Evolutionary conservation across 2,113 vertebrate species (phyloP), one percentile per base, ranked within the genome.

Genomic region (Terrapene triunguis): DNA sequence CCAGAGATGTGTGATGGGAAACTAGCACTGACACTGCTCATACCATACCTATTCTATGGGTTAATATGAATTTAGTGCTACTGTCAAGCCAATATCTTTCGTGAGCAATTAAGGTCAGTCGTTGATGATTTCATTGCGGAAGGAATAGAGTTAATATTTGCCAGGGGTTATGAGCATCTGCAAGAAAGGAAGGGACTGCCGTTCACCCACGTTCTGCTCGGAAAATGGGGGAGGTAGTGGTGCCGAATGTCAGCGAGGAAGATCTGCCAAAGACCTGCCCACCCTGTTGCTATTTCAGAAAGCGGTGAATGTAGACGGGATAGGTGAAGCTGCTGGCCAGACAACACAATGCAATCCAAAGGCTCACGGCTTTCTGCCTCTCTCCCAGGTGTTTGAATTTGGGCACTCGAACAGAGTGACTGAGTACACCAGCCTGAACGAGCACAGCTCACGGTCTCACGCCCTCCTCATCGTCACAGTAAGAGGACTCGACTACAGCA

Each of bases 361-460:
- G 54, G 17, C 22, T 96, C 76, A 74, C 5, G 3, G 4, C 47
- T 10, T 50, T 21, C 0, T 8, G 1, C 6, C 38, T 84, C 35
- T 82, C 53, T 4, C 84, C 32, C 96, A 99, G 99, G 99, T 99
- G 92, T 99, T 99, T 1, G 99, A 99, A 32, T 96, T 99, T 1
- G 99, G 99, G 59, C 98, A 99, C 8, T 87, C 99, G 95, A 99
- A 99, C 97, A 97, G 99, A 32, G 99, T 98, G 0, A 99, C 99
- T 0, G 99, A 99, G 69, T 99, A 98, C 97, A 99, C 99, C 94
- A 99, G 99, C 98, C 98, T 99, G 91, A 99, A 99, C 0, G 99
- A 99, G 72, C 99, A 99, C 98, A 99, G 99, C 98, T 99, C 99
- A 4, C 99, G 99, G 22, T 99, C 99, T 1, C 99, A 99, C 0